Base-by-base conservation (phyloP, 2,113 vertebrate species). In the Anhinga anhinga region DNA sequence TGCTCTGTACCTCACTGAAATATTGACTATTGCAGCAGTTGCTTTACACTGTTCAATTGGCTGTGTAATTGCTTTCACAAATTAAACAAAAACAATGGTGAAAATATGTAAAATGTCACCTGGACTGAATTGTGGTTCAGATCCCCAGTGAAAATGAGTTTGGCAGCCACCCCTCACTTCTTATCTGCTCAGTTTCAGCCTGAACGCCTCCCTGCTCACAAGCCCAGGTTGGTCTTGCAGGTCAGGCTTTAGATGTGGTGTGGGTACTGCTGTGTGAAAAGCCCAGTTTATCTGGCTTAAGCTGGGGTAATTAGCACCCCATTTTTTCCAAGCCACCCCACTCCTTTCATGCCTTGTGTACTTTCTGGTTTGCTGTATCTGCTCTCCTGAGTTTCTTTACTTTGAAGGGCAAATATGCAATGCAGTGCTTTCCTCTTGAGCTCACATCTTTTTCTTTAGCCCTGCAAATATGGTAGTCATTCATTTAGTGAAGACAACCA, bases 1-100 rank as follows among this genome's bases (percentile, higher is more conserved):
- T 92, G 79, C 4, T 16, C 93, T 82, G 49, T 66, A 90, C 66
- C 90, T 81, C 72, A 38, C 86, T 95, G 95, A 95, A 95, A 96
- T 94, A 94, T 36, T 92, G 94, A 94, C 95, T 93, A 25, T 95
- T 96, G 94, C 90, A 86, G 93, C 92, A 90, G 82, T 94, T 82
- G 79, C 89, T 97, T 95, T 95, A 95, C 86, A 86, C 93, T 96
- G 94, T 97, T 96, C 92, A 97, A 96, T 91, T 96, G 84, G 45
- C 95, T 97, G 94, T 95, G 95, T 97, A 95, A 97, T 94, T 97
- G 80, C 87, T 97, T 97, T 93, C 86, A 88, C 78, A 96, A 92
- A 96, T 94, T 88, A 91, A 96, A 95, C 78, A 88, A 90, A 93
- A 96, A 90, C 95, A 97, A 96, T 95, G 84, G 89, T 93, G 74